These are phyloP conservation scores for Enhydra lutris DNA, from an alignment of 2,113 vertebrate species.

Conservation along the genomic window DNA sequence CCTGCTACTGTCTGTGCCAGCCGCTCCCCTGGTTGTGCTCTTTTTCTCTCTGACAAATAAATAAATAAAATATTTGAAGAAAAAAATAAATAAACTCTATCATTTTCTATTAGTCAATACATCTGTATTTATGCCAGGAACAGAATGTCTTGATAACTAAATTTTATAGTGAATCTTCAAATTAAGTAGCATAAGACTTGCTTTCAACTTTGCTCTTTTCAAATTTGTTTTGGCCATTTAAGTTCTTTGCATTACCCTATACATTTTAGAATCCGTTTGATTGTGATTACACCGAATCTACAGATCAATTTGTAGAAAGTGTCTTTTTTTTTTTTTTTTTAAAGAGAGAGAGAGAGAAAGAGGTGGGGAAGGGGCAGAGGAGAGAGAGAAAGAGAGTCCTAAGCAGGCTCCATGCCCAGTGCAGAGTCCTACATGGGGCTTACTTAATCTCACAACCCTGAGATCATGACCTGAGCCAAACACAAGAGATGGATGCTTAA, in stretches of 20 bases:
- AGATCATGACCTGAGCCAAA: background rate
- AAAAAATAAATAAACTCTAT: background rate
- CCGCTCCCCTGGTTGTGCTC: too few relatives aligned
- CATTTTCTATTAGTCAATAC: background rate
- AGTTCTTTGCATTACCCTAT: background rate
- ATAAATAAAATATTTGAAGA: too few relatives aligned
- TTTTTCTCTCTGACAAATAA: too few relatives aligned
- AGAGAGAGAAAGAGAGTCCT: background rate
- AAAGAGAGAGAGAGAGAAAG: too few relatives aligned
- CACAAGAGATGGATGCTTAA: background rate
- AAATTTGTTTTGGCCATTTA: background rate
- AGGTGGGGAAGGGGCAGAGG: background rate
- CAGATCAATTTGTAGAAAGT: background rate
- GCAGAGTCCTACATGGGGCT: background rate
- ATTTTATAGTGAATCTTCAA: background rate
- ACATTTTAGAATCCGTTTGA: conserved; percentile 10
- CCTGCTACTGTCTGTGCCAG: too few relatives aligned
- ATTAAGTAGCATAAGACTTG: background rate
- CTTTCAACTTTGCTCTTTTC: background rate
- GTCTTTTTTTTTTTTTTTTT: background rate
- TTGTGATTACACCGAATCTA: background rate
- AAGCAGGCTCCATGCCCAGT: background rate
- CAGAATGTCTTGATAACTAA: background rate
- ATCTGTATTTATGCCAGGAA: background rate
- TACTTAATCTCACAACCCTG: background rate